A percentile compares a stretch with the other conserved stretches of the same genome.
Conservation (phyloP, 2,888 invertebrate genomes). For the Caenorhabditis sinica region DNA sequence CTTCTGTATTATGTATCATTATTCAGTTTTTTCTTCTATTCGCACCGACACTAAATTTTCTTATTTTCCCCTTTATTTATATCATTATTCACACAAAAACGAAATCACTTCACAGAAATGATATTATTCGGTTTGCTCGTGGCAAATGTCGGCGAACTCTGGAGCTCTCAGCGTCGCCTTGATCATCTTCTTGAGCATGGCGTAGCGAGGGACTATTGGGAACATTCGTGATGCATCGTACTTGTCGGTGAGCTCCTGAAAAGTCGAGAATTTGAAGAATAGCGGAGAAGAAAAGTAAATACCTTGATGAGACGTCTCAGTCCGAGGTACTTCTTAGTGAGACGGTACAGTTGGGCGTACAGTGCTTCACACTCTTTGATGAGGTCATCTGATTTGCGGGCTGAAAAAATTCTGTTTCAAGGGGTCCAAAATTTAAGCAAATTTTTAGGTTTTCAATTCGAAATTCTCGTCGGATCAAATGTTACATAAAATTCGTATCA, state of each 20-base stretch:
- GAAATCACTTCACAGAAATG: slow-evolving; percentile 59
- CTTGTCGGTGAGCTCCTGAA: slow-evolving; percentile 76
- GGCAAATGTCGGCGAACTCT: slow-evolving; percentile 97
- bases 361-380: slow-evolving; percentile 95
- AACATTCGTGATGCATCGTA: slow-evolving; percentile 80
- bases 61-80: not conserved
- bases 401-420: slow-evolving; percentile 86
- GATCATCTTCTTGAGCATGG: slow-evolving; percentile 97
- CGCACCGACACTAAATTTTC: not conserved
- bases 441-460: not conserved
- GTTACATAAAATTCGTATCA: not conserved
- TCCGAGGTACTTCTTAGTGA: slow-evolving; percentile 94
- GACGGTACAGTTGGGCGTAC: slow-evolving; percentile 94
- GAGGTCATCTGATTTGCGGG: slow-evolving; percentile 94
- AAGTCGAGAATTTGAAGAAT: not conserved
- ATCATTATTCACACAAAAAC: not conserved
- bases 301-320: slow-evolving; percentile 88
- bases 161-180: slow-evolving; percentile 96
- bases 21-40: slow-evolving; percentile 5
- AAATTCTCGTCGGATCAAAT: not conserved
- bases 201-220: slow-evolving; percentile 88
- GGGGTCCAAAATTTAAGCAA: not conserved
- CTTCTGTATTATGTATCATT: slow-evolving; percentile 31
- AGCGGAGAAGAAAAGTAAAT: not conserved
- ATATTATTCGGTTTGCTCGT: slow-evolving; percentile 88